phyloP scores from a whole-genome alignment of 2,888 invertebrate genomes.

The Aethes cnicana region DNA sequence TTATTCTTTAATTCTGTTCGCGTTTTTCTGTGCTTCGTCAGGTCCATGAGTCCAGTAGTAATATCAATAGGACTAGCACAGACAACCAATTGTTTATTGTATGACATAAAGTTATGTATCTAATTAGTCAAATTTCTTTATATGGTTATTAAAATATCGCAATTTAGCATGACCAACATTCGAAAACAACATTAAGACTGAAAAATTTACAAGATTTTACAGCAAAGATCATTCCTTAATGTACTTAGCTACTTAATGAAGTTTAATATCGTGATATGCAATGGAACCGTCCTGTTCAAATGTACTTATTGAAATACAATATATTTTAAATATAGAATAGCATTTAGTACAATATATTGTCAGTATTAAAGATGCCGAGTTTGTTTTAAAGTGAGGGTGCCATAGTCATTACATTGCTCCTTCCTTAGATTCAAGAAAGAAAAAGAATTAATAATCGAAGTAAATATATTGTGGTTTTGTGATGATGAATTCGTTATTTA shows the following conservation, averaged over 20 bases:
- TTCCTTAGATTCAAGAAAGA: neutral
- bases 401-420: slow-evolving; percentile 45
- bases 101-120: too few relatives aligned
- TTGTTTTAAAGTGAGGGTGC: slow-evolving; percentile 52
- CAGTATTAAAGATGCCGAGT: slow-evolving; percentile 59
- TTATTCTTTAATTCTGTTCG: slow-evolving; percentile 37
- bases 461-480: too few relatives aligned
- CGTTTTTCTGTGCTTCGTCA: too few relatives aligned
- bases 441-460: too few relatives aligned
- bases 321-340: slow-evolving; percentile 33
- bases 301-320: slow-evolving; percentile 20
- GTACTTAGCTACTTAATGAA: slow-evolving; percentile 25
- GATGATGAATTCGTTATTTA: too few relatives aligned
- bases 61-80: too few relatives aligned
- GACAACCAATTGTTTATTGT: too few relatives aligned
- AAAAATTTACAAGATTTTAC: slow-evolving; percentile 3
- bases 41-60: too few relatives aligned
- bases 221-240: slow-evolving; percentile 16
- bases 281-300: slow-evolving; percentile 49
- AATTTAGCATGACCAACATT: neutral
- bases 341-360: slow-evolving; percentile 55
- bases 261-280: slow-evolving; percentile 37
- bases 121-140: neutral
- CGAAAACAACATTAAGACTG: slow-evolving; percentile 15
- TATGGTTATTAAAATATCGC: neutral